A percentile compares a stretch with the other conserved stretches of the same genome.
These are phyloP conservation scores for Cyanocitta stelleri DNA, from an alignment of 2,113 vertebrate genomes.

Conservation along the genomic window DNA sequence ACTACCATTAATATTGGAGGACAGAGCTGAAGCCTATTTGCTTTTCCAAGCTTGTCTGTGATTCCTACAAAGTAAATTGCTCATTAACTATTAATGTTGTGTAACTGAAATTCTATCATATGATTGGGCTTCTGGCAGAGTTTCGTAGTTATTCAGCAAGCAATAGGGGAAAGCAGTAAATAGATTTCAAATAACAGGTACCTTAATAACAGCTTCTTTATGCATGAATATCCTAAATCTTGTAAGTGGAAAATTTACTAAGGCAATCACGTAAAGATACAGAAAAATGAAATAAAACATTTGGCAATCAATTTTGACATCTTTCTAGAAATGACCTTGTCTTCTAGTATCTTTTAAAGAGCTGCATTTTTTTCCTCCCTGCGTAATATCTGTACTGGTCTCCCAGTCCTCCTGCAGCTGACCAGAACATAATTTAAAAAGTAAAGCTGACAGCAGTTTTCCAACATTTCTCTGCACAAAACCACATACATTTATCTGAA, in stretches of 20 bases:
- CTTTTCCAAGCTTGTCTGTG: not conserved
- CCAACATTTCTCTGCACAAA: slow-evolving; percentile 7
- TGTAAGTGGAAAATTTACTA: not conserved
- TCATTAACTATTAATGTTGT: not conserved
- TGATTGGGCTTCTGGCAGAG: not conserved
- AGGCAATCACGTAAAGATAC: not conserved
- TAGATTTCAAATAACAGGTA: not conserved
- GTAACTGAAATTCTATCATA: not conserved
- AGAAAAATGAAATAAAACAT: not conserved
- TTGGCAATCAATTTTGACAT: not conserved
- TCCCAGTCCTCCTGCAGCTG: not conserved
- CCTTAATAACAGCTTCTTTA: not conserved
- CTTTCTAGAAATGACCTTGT: not conserved
- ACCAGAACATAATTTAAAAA: not conserved
- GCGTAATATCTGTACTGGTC: not conserved
- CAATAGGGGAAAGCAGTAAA: not conserved
- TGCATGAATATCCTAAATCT: not conserved
- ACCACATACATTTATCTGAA: slow-evolving; percentile 48
- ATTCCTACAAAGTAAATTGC: not conserved
- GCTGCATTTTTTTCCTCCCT: not conserved
- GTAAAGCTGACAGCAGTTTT: slow-evolving; percentile 26
- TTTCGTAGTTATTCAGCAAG: not conserved
- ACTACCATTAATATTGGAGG: not conserved
- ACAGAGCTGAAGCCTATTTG: not conserved
- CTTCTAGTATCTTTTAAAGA: not conserved